Conservation (phyloP, 2,888 invertebrate genomes). For the Pristionchus arcanus region DNA sequence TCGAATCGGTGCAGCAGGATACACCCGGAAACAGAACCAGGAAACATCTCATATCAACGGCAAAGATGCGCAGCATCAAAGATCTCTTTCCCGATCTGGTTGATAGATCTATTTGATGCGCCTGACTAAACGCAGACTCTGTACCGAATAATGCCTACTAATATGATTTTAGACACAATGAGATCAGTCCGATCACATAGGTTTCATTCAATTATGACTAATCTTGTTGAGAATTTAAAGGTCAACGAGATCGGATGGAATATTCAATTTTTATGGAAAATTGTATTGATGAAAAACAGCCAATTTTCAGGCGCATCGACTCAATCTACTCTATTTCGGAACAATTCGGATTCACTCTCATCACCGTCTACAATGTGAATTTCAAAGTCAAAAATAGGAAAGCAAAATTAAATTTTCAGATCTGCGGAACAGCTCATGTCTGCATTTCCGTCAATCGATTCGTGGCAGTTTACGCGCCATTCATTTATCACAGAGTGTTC, state of each 20-base stretch:
- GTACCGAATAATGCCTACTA: too few relatives aligned
- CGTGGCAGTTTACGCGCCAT: slow-evolving; percentile 58
- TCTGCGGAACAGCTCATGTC: slow-evolving; percentile 59
- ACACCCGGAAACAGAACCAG: not conserved
- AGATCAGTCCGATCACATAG: not conserved
- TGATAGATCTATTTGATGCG: too few relatives aligned
- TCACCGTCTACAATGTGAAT: slow-evolving; percentile 21
- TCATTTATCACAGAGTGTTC: slow-evolving; percentile 40
- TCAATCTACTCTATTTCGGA: not conserved
- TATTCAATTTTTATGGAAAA: not conserved
- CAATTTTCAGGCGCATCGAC: not conserved
- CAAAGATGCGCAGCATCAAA: not conserved
- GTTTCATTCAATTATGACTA: too few relatives aligned
- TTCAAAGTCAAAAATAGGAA: not conserved
- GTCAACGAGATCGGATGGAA: not conserved
- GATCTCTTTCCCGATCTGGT: too few relatives aligned
- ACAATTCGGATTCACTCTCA: slow-evolving; percentile 30
- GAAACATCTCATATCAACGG: not conserved
- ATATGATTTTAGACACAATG: too few relatives aligned
- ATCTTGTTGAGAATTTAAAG: too few relatives aligned
- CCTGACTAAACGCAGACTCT: not conserved
- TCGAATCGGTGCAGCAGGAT: not conserved
- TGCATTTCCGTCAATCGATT: slow-evolving; percentile 59
- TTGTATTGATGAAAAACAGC: too few relatives aligned
- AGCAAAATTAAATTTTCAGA: not conserved